Conservation (phyloP, 2,888 invertebrate species). For the Mayetiola destructor region DNA sequence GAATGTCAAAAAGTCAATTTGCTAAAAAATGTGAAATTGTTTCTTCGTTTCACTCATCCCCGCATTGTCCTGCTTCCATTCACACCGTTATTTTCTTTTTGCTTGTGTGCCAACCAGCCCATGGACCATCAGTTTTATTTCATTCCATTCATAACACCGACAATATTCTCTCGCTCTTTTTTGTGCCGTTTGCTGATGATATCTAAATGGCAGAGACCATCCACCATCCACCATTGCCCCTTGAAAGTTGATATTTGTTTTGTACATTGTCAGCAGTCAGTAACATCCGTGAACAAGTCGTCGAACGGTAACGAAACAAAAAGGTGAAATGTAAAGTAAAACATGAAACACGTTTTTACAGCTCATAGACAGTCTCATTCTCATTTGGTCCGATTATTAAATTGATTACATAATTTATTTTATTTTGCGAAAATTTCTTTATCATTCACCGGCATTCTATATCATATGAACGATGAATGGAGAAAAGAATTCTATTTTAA, state of each 20-base stretch:
- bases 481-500: neutral
- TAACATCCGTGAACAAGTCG: neutral
- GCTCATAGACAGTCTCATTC: slow-evolving; percentile 5
- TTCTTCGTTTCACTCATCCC: neutral
- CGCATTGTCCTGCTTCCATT: neutral
- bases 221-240: neutral
- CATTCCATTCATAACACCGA: neutral
- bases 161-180: neutral
- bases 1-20: slow-evolving; percentile 11
- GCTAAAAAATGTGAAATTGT: slow-evolving; percentile 10
- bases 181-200: neutral
- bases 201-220: neutral
- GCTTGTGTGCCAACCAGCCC: neutral
- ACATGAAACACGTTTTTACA: neutral
- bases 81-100: neutral
- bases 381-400: slow-evolving; percentile 5
- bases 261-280: too few species aligned
- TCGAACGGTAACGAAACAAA: neutral
- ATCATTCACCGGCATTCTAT: neutral
- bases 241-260: too few species aligned
- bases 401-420: slow-evolving; percentile 8
- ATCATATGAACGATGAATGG: too few species aligned
- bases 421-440: neutral
- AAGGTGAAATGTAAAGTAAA: neutral
- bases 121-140: neutral